Evolutionary conservation across 2,888 invertebrate genomes (phyloP).

Genomic region (Tipula lateralis): DNA sequence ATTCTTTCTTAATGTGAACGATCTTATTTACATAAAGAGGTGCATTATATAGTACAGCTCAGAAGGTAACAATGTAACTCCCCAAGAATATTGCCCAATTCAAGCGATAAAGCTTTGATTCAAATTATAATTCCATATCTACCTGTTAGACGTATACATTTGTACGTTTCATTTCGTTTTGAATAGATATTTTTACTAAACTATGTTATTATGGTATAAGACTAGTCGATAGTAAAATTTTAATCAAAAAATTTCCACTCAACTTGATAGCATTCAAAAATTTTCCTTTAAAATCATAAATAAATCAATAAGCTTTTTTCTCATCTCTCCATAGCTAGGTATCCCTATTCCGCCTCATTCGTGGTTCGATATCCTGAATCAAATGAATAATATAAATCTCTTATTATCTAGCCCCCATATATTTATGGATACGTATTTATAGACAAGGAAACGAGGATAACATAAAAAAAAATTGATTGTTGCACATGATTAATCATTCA

Average conservation of each 20-base stretch:
- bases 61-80: too few relatives aligned
- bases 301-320: background rate
- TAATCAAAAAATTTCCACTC: background rate
- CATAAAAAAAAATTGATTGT: background rate
- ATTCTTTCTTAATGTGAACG: too few relatives aligned
- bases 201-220: background rate
- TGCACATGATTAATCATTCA: constrained; percentile 9
- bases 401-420: background rate
- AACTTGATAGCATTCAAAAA: background rate
- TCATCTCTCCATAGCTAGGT: too few relatives aligned
- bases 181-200: background rate
- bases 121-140: too few relatives aligned
- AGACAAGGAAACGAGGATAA: background rate
- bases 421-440: background rate
- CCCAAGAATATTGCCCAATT: too few relatives aligned
- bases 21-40: too few relatives aligned
- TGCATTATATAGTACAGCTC: too few relatives aligned
- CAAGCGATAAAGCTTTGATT: too few relatives aligned
- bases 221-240: background rate
- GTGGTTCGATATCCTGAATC: background rate
- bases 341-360: background rate
- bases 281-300: background rate
- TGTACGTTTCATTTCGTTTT: background rate
- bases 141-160: too few relatives aligned
- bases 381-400: background rate